Evolutionary conservation across 2,113 vertebrate genomes (phyloP).

Genomic region (Dolichotis patagonum): DNA sequence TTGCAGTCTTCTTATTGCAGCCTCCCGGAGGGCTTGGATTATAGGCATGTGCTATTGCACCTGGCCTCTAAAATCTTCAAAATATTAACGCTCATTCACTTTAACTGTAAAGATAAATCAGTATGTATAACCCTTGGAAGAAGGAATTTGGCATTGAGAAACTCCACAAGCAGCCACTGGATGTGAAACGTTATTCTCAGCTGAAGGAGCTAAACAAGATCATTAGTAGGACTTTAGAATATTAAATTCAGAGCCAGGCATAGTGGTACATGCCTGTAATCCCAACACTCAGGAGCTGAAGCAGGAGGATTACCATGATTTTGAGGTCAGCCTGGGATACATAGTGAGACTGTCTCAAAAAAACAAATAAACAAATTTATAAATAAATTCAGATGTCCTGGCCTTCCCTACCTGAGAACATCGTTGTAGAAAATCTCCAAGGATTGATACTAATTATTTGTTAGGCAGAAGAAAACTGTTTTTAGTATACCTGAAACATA

Average conservation of each 20-base stretch:
- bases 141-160: background rate
- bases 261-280: background rate
- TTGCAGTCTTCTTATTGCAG: background rate
- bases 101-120: background rate
- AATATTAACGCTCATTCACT: background rate
- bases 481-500: background rate
- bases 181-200: background rate
- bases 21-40: background rate
- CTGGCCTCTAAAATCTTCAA: slow-evolving; percentile 7
- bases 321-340: background rate
- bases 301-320: background rate
- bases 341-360: background rate
- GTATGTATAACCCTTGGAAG: background rate
- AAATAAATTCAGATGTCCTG: background rate
- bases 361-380: background rate
- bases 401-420: background rate
- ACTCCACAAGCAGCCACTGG: background rate
- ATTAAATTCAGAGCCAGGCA: background rate
- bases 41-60: background rate
- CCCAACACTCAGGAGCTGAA: background rate
- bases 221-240: background rate
- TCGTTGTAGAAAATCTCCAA: no score
- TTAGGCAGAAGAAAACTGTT: background rate
- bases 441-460: background rate
- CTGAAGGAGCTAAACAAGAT: background rate